These are phyloP conservation scores for Temnothorax longispinosus DNA, from an alignment of 1,140 invertebrate species.

Conservation along the genomic window DNA sequence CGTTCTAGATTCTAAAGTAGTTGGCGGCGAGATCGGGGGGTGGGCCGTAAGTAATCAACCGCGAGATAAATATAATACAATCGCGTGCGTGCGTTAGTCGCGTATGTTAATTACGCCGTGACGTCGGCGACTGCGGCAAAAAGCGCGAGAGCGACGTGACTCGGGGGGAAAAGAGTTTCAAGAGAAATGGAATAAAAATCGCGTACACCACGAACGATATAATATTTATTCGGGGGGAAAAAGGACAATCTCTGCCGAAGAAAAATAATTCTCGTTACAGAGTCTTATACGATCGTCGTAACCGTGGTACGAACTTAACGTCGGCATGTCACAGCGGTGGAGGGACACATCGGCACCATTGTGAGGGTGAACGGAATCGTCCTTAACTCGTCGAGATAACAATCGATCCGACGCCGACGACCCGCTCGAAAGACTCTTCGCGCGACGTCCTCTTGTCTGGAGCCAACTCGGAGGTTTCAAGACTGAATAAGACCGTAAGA, in stretches of 20 bases:
- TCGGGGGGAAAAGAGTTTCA: too few species aligned
- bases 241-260: background rate
- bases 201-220: background rate
- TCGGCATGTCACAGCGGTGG: background rate
- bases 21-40: conserved; percentile 12
- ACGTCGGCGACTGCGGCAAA: background rate
- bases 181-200: background rate
- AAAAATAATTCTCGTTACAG: conserved; percentile 9
- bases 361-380: conserved; percentile 22
- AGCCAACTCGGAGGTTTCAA: background rate
- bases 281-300: background rate
- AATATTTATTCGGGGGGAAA: background rate
- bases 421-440: conserved; percentile 41
- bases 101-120: conserved; percentile 21
- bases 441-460: conserved; percentile 9
- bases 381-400: conserved; percentile 56
- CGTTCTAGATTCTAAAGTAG: conserved; percentile 3
- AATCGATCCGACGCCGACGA: conserved; percentile 45
- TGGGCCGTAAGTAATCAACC: conserved; percentile 23
- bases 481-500: conserved; percentile 40
- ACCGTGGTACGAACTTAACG: background rate
- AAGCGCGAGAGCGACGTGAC: too few species aligned
- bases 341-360: background rate
- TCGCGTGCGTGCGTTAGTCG: conserved; percentile 37
- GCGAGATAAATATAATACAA: conserved; percentile 23